Evolutionary conservation across 1,140 invertebrate species (phyloP), one percentile per base, ranked within the genome.

Genomic region (Oryzaephilus surinamensis): DNA sequence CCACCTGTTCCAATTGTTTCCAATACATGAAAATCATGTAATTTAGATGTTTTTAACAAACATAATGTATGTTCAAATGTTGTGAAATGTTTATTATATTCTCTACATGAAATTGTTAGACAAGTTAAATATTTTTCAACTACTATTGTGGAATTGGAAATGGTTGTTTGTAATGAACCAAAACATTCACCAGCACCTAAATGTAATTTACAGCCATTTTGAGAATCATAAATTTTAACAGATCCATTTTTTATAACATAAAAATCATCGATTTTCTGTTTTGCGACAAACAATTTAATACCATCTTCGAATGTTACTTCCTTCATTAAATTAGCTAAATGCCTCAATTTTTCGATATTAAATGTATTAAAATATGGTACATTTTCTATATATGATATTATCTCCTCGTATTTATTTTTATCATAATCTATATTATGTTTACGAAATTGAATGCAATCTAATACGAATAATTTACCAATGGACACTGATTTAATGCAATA

Each of bases 221-320:
- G 6, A 70, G 68, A 2, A 84, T 61, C 0, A 67, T 67, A 5
- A 73, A 68, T 3, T 72, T 65, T 73, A 23, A 92, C 90, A 42
- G 78, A 81, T 6, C 92, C 93, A 10, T 83, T 83, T 38, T 86
- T 84, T 38, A 97, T 93, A 42, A 97, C 94, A 58, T 87, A 97
- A 64, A 97, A 97, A 46, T 91, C 92, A 59, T 97, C 90, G 1
- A 27, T 38, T 8, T 13, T 13, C 23, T 45, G 41, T 1, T 91
- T 91, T 66, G 97, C 88, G 7, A 84, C 66, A 11, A 97, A 79
- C 39, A 97, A 92, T 51, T 79, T 79, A 2, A 85, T 82, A 10
- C 81, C 87, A 11, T 81, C 74, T 30, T 79, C 76, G 62, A 89
- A 97, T 56, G 85, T 84, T 55, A 85, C 82, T 60, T 88, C 73